Percentiles rank a stretch among this genome's conserved stretches.
phyloP scores from a whole-genome alignment of 2,888 invertebrate species.

The Ecliptopera silaceata region DNA sequence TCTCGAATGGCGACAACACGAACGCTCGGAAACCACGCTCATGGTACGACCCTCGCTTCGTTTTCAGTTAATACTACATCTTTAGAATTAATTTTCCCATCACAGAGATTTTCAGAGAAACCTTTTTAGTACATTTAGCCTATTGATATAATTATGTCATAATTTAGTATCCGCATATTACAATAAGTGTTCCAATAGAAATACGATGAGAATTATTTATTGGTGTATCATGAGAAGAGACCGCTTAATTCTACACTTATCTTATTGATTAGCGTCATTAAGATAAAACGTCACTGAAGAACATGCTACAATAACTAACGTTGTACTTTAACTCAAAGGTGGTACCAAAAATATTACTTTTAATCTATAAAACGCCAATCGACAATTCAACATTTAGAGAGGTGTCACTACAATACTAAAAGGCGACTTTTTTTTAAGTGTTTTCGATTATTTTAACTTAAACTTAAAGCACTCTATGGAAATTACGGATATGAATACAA shows the following conservation, averaged over 20 bases:
- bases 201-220: conserved; percentile 67
- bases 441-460: conserved; percentile 69
- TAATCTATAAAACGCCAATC: conserved; percentile 72
- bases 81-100: conserved; percentile 80
- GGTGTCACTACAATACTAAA: conserved; percentile 71
- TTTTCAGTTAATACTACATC: conserved; percentile 77
- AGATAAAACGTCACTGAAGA: conserved; percentile 72
- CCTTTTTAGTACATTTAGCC: conserved; percentile 64
- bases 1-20: conserved; percentile 1
- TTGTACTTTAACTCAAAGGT: conserved; percentile 83
- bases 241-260: conserved; percentile 73
- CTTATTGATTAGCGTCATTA: conserved; percentile 71
- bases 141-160: conserved; percentile 78
- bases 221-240: conserved; percentile 76
- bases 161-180: conserved; percentile 72
- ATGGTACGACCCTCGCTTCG: conserved; percentile 61
- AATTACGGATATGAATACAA: conserved; percentile 75
- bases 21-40: conserved; percentile 42
- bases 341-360: conserved; percentile 79
- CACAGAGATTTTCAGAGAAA: conserved; percentile 80
- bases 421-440: conserved; percentile 62
- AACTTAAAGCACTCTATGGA: conserved; percentile 72
- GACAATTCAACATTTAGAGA: conserved; percentile 64
- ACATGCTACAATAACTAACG: conserved; percentile 72
- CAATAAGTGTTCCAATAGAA: conserved; percentile 72